These are phyloP conservation scores for Strigamia crassipes DNA, from an alignment of 2,888 invertebrate genomes.

Conservation along the genomic window DNA sequence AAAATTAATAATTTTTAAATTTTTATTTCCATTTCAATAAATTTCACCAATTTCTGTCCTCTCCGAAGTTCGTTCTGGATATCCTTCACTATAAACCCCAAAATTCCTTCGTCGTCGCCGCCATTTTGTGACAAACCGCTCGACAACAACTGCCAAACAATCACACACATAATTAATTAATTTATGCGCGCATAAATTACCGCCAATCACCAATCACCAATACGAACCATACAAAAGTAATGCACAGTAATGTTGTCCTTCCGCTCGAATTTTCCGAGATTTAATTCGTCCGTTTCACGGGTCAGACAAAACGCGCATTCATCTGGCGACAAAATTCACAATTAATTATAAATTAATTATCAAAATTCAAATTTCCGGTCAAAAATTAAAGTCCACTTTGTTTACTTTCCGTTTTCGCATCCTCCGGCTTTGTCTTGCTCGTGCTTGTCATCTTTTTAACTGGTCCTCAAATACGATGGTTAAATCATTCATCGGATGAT, in stretches of 20 bases:
- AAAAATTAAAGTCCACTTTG: neutral
- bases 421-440: too few relatives aligned
- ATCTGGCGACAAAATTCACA: neutral
- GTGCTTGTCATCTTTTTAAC: too few relatives aligned
- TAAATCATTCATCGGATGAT: too few relatives aligned
- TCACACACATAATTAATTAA: too few relatives aligned
- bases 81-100: slow-evolving; percentile 73
- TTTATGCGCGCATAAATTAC: slow-evolving; percentile 53
- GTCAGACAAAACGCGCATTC: slow-evolving; percentile 43
- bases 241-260: slow-evolving; percentile 68
- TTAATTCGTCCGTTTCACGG: neutral
- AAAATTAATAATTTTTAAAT: neutral
- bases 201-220: neutral
- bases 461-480: too few relatives aligned
- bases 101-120: slow-evolving; percentile 70
- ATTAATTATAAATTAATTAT: neutral
- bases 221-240: slow-evolving; percentile 74
- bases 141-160: slow-evolving; percentile 67
- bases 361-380: neutral
- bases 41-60: slow-evolving; percentile 67
- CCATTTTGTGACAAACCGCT: slow-evolving; percentile 73
- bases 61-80: slow-evolving; percentile 70
- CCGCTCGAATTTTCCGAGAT: slow-evolving; percentile 51
- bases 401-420: too few relatives aligned
- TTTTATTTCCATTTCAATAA: too few relatives aligned